Evolutionary conservation across 2,113 vertebrate genomes (phyloP).

Genomic region (Catharus fuscescens): DNA sequence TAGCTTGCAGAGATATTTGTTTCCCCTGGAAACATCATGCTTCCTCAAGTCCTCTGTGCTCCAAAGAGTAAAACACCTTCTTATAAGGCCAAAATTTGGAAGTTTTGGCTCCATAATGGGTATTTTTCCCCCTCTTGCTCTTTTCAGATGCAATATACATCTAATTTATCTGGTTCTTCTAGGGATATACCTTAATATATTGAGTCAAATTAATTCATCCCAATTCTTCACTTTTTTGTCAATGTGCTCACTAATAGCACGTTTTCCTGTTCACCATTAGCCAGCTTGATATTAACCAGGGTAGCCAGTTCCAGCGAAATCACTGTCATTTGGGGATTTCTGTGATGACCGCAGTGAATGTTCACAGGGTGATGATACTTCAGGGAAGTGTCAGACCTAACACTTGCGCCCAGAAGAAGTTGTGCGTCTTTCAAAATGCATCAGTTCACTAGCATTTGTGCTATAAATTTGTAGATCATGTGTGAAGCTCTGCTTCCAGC

Average conservation of each 20-base stretch:
- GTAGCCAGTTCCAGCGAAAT: not conserved
- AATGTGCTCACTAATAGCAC: not conserved
- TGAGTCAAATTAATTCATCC: not conserved
- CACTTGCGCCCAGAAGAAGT: not conserved
- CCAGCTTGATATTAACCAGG: not conserved
- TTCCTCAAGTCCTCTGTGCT: not conserved
- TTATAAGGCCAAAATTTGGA: not conserved
- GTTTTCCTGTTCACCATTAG: not conserved
- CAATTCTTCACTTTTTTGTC: not conserved
- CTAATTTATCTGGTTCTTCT: not conserved
- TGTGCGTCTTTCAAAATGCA: not conserved
- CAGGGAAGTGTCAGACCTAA: not conserved
- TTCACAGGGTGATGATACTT: not conserved
- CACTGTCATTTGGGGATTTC: not conserved
- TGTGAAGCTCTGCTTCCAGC: not conserved
- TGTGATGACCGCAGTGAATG: not conserved
- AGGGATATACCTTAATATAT: not conserved
- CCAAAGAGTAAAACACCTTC: not conserved
- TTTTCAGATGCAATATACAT: not conserved
- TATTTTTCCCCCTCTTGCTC: not conserved
- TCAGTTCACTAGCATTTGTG: not conserved
- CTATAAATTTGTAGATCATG: not conserved
- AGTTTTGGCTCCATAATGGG: not conserved
- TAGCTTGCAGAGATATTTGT: not conserved
- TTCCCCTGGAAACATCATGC: not conserved